Base-by-base conservation (phyloP, 2,797 vertebrate genomes). In the Heterohyrax brucei region DNA sequence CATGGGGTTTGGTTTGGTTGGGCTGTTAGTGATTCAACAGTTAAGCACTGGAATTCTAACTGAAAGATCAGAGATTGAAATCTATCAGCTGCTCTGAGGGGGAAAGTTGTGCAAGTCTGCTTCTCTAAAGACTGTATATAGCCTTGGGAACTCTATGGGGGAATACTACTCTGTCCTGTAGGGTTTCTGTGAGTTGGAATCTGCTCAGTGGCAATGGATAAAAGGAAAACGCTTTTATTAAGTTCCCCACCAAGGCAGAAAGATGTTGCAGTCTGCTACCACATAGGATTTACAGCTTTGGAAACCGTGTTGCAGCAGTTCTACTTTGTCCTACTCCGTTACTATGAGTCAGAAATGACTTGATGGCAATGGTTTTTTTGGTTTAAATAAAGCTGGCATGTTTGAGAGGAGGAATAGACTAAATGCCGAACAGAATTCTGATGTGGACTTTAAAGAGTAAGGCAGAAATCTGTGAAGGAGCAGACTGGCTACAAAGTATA, bases 391-490 rank as follows among this genome's bases (percentile, higher is more conserved):
- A 90, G 18, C 66, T 19, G 50, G 85, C 39, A 44, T 46, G 26
- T 83, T 91, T 95, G 90, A 66, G 19, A 87, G 24, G 21, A 77
- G 2, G 53, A 50, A 30, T 73, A 91, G 76, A 61, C 4, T 82
- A 89, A 72, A 83, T 83, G 56, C 28, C 28, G 86, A 93, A 6
- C 0, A 5, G 0, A 76, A 26, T 48, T 96, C 7, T 59, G 48
- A 76, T 39, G 73, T 87, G 12, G 78, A 24, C 73, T 77, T 95
- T 79, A 70, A n/a, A 39, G 64, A 95, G 30, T 44, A 33, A 89
- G 62, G 14, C 22, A 46, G 24, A 53, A 91, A 70, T 80, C 10
- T 90, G 26, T 46, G 10, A 75, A 22, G 68, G 50, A 83, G 56
- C 46, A 80, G 80, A 73, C 76, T 91, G 61, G 8, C 48, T 89